Evolutionary conservation across 2,113 vertebrate genomes (phyloP).

Genomic region (Helogale parvula): DNA sequence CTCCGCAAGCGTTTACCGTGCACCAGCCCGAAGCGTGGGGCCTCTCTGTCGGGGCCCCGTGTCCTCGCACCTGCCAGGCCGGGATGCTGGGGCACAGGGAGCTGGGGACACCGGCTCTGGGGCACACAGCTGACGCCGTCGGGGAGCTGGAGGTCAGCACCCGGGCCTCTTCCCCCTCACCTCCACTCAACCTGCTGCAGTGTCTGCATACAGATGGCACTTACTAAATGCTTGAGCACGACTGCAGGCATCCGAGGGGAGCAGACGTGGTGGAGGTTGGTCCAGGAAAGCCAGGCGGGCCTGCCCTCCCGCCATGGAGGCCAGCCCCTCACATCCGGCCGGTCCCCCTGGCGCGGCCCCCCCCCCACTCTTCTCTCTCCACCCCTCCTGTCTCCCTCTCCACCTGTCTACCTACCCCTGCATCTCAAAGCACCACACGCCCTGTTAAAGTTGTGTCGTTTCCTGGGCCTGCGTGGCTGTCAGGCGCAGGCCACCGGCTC

Average conservation of each 20-base stretch:
- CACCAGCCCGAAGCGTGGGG: rapidly evolving
- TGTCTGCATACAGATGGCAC: background rate
- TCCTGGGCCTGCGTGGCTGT: background rate
- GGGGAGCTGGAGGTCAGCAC: background rate
- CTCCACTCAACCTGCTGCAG: rapidly evolving
- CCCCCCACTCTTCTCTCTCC: background rate
- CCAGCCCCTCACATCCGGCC: rapidly evolving
- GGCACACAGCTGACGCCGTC: background rate
- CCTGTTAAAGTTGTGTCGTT: rapidly evolving
- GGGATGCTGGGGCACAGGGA: background rate
- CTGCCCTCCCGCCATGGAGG: rapidly evolving
- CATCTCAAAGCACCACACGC: background rate
- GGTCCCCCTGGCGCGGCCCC: background rate
- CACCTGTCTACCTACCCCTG: rapidly evolving
- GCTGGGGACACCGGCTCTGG: rapidly evolving
- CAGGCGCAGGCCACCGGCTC: rapidly evolving
- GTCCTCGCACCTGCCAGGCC: rapidly evolving
- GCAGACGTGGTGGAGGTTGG: rapidly evolving
- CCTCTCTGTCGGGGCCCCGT: background rate
- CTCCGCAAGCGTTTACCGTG: rapidly evolving
- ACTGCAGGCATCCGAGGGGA: rapidly evolving
- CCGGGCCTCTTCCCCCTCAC: background rate
- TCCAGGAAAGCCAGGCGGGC: rapidly evolving
- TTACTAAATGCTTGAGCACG: rapidly evolving
- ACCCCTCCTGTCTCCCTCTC: background rate